Evolutionary conservation across 2,113 vertebrate species (phyloP), one percentile per base, ranked within the genome.

Genomic region (Sinocyclocheilus grahami): DNA sequence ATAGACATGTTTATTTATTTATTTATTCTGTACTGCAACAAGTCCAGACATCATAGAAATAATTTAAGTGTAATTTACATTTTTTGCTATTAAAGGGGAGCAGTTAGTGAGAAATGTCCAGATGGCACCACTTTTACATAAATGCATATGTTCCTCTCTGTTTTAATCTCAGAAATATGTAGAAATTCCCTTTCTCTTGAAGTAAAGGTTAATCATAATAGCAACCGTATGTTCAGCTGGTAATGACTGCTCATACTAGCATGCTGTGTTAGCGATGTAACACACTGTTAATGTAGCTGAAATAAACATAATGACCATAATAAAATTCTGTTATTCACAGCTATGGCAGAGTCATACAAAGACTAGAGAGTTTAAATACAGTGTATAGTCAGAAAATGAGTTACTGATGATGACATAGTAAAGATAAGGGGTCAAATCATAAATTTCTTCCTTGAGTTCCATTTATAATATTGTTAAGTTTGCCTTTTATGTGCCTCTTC

Each of bases 171-270:
- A 16, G 33, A 63, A 63, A 22, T 13, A 78, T 37, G 18, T 20
- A 80, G 3, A 63, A 24, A 80, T 80, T 42, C 20, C 20, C 12
- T 24, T n/a, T 63, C 37, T 16, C 7, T 80, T 69, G 67, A 71
- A 72, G 53, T 3, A 22, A 75, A 74, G 22, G 42, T 74, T 39
- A 74, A 72, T 42, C 71, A 77, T 72, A 74, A 27, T 60, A 75
- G 51, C 82, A 33, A 53, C 48, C 82, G 75, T 84, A 75, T 84
- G 82, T 84, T 74, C 10, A 48, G 65, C 48, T 51, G 39, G 3
- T 74, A 83, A 83, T 72, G 24, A 78, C 27, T 20, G 30, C 77
- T 78, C 20, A 78, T 37, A 22, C 3, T 78, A 22, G 53, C 77
- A 58, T 55, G 77, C 20, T 58, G 77, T 12, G 18, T 37, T 60